Conservation (phyloP, 1,140 invertebrate genomes). For the Brachionus sp. region DNA sequence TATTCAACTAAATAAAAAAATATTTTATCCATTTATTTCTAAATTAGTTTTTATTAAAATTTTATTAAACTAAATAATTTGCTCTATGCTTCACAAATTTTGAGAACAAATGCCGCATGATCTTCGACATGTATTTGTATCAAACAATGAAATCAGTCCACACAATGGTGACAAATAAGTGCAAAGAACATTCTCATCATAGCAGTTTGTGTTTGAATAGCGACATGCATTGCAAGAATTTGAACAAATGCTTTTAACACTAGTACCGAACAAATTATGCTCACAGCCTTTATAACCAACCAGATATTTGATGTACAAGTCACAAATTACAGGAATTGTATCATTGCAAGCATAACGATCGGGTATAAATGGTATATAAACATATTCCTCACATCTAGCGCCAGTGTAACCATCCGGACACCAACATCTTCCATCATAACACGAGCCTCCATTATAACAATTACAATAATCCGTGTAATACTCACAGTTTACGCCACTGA, state of each 20-base stretch:
- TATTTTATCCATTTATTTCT: no score
- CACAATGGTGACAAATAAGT: neutral
- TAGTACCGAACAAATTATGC: neutral
- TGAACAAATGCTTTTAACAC: neutral
- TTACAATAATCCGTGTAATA: neutral
- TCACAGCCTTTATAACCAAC: neutral
- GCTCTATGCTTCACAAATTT: neutral
- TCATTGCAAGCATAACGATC: neutral
- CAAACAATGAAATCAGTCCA: neutral
- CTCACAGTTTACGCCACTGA: constrained; percentile 43
- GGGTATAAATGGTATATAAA: neutral
- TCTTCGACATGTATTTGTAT: neutral
- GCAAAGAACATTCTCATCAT: neutral
- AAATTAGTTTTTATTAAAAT: no score
- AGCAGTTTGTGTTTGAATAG: neutral
- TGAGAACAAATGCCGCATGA: neutral
- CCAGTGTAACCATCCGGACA: constrained; percentile 46
- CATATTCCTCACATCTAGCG: constrained; percentile 25
- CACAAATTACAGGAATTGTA: neutral
- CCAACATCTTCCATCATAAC: constrained; percentile 53
- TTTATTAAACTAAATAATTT: no score
- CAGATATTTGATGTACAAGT: neutral
- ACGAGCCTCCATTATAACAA: constrained; percentile 89
- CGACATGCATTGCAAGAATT: neutral
- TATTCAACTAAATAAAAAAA: no score